phyloP scores from a whole-genome alignment of 2,888 invertebrate genomes.

The Tetanocera ferruginea region DNA sequence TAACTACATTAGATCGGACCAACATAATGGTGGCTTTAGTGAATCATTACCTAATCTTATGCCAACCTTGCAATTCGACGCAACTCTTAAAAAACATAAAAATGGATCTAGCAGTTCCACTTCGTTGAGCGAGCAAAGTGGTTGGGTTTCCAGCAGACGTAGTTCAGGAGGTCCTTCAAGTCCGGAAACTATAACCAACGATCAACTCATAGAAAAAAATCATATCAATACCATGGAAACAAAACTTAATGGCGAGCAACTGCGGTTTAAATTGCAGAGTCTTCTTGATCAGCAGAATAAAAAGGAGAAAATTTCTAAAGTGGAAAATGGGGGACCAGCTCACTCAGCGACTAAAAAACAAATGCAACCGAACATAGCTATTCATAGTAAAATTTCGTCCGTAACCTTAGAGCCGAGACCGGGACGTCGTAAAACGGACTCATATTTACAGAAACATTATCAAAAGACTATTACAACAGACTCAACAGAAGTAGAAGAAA shows the following conservation, averaged over 20 bases:
- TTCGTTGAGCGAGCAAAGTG: constrained; percentile 85
- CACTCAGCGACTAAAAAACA: not conserved
- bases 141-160: constrained; percentile 86
- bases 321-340: not conserved
- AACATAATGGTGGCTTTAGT: constrained; percentile 73
- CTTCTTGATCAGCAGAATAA: constrained; percentile 69
- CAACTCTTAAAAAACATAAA: constrained; percentile 55
- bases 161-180: constrained; percentile 76
- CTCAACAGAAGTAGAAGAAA: constrained; percentile 64
- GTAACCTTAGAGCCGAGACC: constrained; percentile 62
- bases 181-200: constrained; percentile 71
- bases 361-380: constrained; percentile 49
- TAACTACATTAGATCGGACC: constrained; percentile 52
- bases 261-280: constrained; percentile 77
- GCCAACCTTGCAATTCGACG: constrained; percentile 76
- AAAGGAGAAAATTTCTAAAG: constrained; percentile 43
- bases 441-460: constrained; percentile 51
- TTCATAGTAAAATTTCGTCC: constrained; percentile 65
- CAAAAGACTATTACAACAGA: constrained; percentile 52
- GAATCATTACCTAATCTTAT: constrained; percentile 82
- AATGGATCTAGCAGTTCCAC: constrained; percentile 73
- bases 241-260: constrained; percentile 76
- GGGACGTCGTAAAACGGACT: constrained; percentile 60
- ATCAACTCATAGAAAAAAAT: constrained; percentile 44
- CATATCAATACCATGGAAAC: constrained; percentile 61